Base-by-base conservation (phyloP, 2,888 invertebrate genomes). In the Argynnis bischoffii region DNA sequence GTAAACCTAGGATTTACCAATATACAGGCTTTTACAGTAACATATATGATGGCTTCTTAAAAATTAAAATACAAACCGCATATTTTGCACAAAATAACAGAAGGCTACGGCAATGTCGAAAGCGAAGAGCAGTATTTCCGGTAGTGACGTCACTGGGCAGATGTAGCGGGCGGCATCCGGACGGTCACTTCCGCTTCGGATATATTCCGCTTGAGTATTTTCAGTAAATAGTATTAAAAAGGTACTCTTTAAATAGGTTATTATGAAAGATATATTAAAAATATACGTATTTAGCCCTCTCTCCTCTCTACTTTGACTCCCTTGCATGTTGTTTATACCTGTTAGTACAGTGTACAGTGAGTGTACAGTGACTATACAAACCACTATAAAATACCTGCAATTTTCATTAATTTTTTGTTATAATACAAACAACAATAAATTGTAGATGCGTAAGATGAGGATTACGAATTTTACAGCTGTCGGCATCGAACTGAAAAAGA, bases 151-250 rank as follows among this genome's bases (percentile, higher is more conserved):
- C 81, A 81, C 70, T 69, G 78, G 78, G 81, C 87, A 85, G 84
- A 87, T 85, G 87, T 82, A 81, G 77, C 81, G 75, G 59, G 73
- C 73, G 76, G 72, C 79, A 81, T 87, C 87, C 87, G 85, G 79
- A 66, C 76, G 74, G 74, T 69, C 73, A 69, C 72, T 69, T 75
- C 74, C 76, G 74, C 68, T 72, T 70, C 78, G 76, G 75, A 71
- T 60, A 72, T 68, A 69, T 70, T 67, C 55, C 56, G 59, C 64
- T 67, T 67, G 67, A 55, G 70, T 68, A 66, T 72, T 66, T 70
- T 64, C 67, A 63, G 61, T 54, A 69, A 69, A 71, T 59, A 64
- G 51, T 55, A 66, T 69, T 67, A 69, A 72, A 69, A 66, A 64
- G 53, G 59, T 59, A 59, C 16, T 35, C 53, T 56, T 48, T 60